Percentiles rank a stretch among this genome's conserved stretches.
These are phyloP conservation scores for Melanostoma scalare DNA, from an alignment of 2,888 invertebrate species.

Conservation along the genomic window DNA sequence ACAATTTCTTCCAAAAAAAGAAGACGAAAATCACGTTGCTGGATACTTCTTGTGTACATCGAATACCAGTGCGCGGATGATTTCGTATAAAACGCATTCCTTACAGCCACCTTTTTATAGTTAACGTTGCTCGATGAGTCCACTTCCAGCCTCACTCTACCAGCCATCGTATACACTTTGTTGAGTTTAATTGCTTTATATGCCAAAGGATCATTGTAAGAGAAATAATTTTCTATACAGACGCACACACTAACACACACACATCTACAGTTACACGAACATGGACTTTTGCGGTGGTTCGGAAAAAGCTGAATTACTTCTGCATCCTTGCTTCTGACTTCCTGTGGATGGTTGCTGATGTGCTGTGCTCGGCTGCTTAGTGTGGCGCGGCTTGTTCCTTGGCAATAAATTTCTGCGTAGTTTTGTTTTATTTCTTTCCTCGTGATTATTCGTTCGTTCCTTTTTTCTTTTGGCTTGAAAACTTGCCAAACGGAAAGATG, in stretches of 20 bases:
- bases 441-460: conserved; percentile 48
- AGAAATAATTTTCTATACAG: conserved; percentile 55
- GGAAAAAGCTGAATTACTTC: conserved; percentile 66
- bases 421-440: conserved; percentile 58
- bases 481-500: conserved; percentile 67
- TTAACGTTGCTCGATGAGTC: background rate
- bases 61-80: conserved; percentile 24
- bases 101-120: conserved; percentile 29
- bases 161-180: conserved; percentile 43
- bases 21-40: conserved; percentile 11
- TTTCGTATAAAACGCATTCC: conserved; percentile 72
- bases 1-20: conserved; percentile 15
- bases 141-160: background rate
- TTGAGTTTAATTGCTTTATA: conserved; percentile 71
- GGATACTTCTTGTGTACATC: conserved; percentile 23
- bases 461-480: conserved; percentile 57
- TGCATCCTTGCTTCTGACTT: conserved; percentile 63
- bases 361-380: conserved; percentile 27
- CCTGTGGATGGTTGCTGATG: conserved; percentile 35
- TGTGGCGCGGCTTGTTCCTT: conserved; percentile 59
- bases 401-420: conserved; percentile 70
- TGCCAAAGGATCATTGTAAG: conserved; percentile 67
- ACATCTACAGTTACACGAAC: no score
- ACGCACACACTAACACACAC: conserved; percentile 11
- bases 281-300: conserved; percentile 39